A percentile compares a stretch with the other conserved stretches of the same genome.
phyloP scores from a whole-genome alignment of 1,140 invertebrate genomes.

The Monochamus saltuarius region DNA sequence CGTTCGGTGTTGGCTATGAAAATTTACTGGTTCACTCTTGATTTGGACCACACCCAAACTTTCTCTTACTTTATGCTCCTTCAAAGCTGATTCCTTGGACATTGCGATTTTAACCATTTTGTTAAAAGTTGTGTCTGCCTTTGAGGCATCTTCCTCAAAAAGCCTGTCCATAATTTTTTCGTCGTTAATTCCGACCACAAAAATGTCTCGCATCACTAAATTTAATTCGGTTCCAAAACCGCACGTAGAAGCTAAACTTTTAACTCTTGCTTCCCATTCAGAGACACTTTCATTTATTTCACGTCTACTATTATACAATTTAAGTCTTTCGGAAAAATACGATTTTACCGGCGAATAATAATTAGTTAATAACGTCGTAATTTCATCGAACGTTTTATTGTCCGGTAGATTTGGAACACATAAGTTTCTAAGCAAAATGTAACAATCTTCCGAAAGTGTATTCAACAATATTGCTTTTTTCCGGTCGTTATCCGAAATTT shows the following conservation, averaged over 20 bases:
- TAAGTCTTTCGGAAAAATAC: slow-evolving; percentile 11
- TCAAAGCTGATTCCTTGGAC: background rate
- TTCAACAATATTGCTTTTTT: slow-evolving; percentile 7
- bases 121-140: background rate
- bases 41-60: slow-evolving; percentile 1
- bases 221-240: slow-evolving; percentile 15
- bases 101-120: slow-evolving; percentile 12
- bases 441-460: background rate
- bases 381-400: background rate
- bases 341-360: slow-evolving; percentile 8
- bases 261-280: slow-evolving; percentile 11
- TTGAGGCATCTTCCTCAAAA: slow-evolving; percentile 16
- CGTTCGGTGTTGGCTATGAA: background rate
- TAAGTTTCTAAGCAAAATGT: slow-evolving; percentile 4
- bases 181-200: slow-evolving; percentile 17
- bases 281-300: background rate
- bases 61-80: background rate
- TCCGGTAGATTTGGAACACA: slow-evolving; percentile 11
- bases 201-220: slow-evolving; percentile 10
- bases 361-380: background rate
- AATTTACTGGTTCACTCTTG: background rate
- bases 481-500: background rate
- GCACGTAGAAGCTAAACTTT: slow-evolving; percentile 14
- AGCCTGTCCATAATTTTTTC: slow-evolving; percentile 14
- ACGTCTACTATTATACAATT: slow-evolving; percentile 3